Evolutionary conservation across 2,113 vertebrate species (phyloP).

Genomic region (Dissostichus mawsoni): DNA sequence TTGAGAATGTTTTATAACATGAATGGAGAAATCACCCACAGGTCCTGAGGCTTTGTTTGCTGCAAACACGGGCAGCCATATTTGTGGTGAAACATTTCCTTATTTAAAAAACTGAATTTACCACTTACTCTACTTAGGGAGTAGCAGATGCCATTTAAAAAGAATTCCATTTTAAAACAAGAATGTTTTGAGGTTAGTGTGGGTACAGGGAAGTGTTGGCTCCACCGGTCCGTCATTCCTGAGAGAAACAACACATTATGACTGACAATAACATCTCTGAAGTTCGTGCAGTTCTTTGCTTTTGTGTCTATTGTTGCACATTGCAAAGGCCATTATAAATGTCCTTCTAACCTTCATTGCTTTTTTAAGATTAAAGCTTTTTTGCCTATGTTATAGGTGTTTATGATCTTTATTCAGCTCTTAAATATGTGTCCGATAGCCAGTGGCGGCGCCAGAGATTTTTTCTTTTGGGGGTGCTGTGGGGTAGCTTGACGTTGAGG

Average conservation of each 20-base stretch:
- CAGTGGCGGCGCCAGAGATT: background rate
- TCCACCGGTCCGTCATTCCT: slow-evolving; percentile 1
- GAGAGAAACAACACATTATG: background rate
- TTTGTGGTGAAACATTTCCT: background rate
- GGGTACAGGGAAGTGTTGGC: background rate
- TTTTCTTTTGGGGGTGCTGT: too few species aligned
- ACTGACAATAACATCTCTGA: background rate
- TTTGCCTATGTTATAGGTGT: background rate
- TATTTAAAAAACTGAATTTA: slow-evolving; percentile 13
- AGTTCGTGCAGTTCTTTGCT: background rate
- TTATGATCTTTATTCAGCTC: background rate
- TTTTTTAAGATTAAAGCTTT: slow-evolving; percentile 3
- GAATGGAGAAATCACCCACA: slow-evolving; percentile 14
- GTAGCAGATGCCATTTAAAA: slow-evolving; percentile 31
- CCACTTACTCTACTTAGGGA: slow-evolving; percentile 12
- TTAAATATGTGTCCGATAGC: background rate
- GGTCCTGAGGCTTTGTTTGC: slow-evolving; percentile 5
- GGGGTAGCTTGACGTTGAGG: too few species aligned
- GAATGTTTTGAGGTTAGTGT: slow-evolving; percentile 28
- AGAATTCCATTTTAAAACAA: slow-evolving; percentile 23
- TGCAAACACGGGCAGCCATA: slow-evolving; percentile 3
- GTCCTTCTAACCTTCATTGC: background rate
- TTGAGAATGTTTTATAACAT: background rate
- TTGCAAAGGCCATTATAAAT: background rate
- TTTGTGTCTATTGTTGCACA: background rate